These are phyloP conservation scores for Latrodectus elegans DNA, from an alignment of 2,888 invertebrate genomes.

Conservation along the genomic window DNA sequence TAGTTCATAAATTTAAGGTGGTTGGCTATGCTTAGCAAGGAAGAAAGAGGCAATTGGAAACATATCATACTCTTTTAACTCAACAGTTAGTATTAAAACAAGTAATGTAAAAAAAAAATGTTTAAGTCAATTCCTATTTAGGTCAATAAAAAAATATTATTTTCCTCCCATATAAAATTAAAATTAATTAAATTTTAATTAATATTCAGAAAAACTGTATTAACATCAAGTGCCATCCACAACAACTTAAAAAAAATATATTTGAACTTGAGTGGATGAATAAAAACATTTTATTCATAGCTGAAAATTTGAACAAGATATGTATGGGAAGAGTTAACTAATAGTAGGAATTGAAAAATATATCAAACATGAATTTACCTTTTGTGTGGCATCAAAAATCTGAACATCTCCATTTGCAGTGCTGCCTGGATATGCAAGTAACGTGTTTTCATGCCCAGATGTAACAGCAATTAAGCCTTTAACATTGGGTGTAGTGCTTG, in stretches of 20 bases:
- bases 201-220: neutral
- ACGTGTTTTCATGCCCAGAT: neutral
- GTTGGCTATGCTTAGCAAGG: too few relatives aligned
- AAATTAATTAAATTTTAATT: neutral
- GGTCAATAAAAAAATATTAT: neutral
- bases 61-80: too few relatives aligned
- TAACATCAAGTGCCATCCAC: too few relatives aligned
- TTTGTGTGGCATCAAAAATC: conserved; percentile 45
- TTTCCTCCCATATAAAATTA: neutral
- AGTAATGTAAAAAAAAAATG: too few relatives aligned
- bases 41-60: too few relatives aligned
- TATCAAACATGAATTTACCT: neutral
- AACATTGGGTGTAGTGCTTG: conserved; percentile 31
- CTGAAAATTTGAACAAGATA: neutral
- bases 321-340: too few relatives aligned
- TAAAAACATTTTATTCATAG: neutral
- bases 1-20: too few relatives aligned
- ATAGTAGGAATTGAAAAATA: neutral
- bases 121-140: neutral
- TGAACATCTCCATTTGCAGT: conserved; percentile 43
- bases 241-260: neutral
- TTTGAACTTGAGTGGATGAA: too few relatives aligned
- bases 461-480: conserved; percentile 47
- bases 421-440: conserved; percentile 58
- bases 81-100: too few relatives aligned